Evolutionary conservation across 2,113 vertebrate genomes (phyloP).

Genomic region (Empidonax traillii): DNA sequence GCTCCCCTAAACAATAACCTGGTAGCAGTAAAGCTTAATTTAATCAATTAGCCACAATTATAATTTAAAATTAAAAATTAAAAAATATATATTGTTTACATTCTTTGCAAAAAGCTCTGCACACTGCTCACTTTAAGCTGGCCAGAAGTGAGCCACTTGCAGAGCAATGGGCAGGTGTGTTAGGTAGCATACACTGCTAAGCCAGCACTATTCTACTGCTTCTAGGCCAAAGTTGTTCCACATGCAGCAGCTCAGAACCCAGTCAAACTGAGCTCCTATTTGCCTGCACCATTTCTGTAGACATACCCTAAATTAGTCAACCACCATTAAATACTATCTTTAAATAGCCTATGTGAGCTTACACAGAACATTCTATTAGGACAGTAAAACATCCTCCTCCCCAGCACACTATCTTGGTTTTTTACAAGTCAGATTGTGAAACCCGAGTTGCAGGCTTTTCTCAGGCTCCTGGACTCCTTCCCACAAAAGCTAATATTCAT

Average conservation of each 20-base stretch:
- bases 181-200: not conserved
- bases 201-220: not conserved
- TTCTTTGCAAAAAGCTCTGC: not conserved
- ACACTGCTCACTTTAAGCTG: not conserved
- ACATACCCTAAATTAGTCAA: conserved; percentile 35
- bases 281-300: not conserved
- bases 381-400: conserved; percentile 29
- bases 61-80: not conserved
- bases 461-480: not conserved
- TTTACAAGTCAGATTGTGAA: conserved; percentile 33
- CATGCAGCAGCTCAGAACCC: not conserved
- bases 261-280: not conserved
- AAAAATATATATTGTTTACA: not conserved
- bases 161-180: not conserved
- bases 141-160: not conserved
- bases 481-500: not conserved
- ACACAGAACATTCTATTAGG: conserved; percentile 32
- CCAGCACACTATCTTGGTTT: conserved; percentile 11
- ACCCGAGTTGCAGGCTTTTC: not conserved
- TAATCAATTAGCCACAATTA: not conserved
- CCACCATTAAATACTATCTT: conserved; percentile 16
- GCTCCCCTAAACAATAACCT: not conserved
- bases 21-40: not conserved
- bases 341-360: conserved; percentile 49
- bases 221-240: not conserved